A percentile compares a stretch with the other conserved stretches of the same genome.
Conservation (phyloP, 2,797 vertebrate species). For the Leuciscus waleckii region DNA sequence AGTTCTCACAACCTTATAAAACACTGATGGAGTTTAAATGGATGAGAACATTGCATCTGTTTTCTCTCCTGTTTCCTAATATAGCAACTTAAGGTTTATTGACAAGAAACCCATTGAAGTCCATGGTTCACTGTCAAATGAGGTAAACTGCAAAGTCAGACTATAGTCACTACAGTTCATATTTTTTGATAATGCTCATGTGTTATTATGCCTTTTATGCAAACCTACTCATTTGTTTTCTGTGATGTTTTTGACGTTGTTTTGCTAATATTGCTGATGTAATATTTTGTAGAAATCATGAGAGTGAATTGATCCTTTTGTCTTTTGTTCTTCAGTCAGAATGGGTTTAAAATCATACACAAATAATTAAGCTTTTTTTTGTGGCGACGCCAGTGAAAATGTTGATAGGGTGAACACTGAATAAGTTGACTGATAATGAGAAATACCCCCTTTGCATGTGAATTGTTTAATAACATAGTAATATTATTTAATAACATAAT, state of each 20-base stretch:
- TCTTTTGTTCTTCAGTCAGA: not conserved
- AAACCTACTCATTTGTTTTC: not conserved
- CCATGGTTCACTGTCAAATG: too few species aligned
- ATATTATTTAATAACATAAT: not conserved
- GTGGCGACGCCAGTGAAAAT: not conserved
- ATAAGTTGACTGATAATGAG: not conserved
- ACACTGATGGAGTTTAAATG: not conserved
- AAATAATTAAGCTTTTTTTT: not conserved
- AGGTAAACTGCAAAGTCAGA: not conserved
- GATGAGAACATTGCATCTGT: slow-evolving; percentile 21
- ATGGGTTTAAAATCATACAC: not conserved
- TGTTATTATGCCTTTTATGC: not conserved
- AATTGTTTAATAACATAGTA: not conserved
- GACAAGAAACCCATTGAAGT: not conserved
- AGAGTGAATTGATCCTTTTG: not conserved
- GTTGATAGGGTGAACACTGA: not conserved
- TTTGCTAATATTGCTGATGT: not conserved
- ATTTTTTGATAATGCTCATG: not conserved
- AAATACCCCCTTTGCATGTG: not conserved
- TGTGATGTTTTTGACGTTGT: not conserved
- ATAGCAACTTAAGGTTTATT: not conserved
- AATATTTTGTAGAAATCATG: not conserved
- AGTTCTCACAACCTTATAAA: slow-evolving; percentile 54
- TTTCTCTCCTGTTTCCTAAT: not conserved
- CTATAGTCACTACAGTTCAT: too few species aligned